Evolutionary conservation across 2,888 invertebrate genomes (phyloP).

Genomic region (Megaustenia siamemsis): DNA sequence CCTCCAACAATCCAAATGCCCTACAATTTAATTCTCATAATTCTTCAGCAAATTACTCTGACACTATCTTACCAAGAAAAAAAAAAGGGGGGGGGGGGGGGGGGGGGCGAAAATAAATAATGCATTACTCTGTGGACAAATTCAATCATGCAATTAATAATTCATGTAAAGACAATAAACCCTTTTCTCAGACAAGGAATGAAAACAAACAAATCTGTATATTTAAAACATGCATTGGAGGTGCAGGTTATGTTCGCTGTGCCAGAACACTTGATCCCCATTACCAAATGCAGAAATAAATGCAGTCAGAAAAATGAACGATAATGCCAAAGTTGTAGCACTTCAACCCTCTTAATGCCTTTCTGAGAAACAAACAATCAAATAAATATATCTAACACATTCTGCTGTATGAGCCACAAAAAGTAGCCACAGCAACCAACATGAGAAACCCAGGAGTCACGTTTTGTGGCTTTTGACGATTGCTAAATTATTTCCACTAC

Average conservation of each 20-base stretch:
- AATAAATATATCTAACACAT: too few relatives aligned
- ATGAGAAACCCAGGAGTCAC: too few relatives aligned
- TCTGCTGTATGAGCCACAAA: too few relatives aligned
- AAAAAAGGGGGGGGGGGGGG: too few relatives aligned
- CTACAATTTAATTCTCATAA: neutral
- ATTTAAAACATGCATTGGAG: neutral
- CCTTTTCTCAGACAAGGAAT: neutral
- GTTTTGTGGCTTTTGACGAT: too few relatives aligned
- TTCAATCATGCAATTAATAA: constrained; percentile 26
- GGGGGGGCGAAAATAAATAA: too few relatives aligned
- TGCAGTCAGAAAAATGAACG: constrained; percentile 31
- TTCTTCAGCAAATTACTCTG: neutral
- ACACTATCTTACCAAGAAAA: neutral
- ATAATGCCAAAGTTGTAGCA: neutral
- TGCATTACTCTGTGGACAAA: constrained; percentile 13
- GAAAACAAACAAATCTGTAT: neutral
- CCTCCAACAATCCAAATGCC: constrained; percentile 34
- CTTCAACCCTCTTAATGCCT: neutral
- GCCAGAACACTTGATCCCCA: constrained; percentile 50
- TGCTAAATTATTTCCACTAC: too few relatives aligned
- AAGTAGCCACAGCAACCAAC: too few relatives aligned
- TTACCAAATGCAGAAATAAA: constrained; percentile 36
- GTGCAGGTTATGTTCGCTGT: neutral
- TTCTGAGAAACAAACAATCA: too few relatives aligned
- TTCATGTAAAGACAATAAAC: neutral